A percentile compares a stretch with the other conserved stretches of the same genome.
Conservation (phyloP, 2,888 invertebrate species). For the Drosophila bunnanda region DNA sequence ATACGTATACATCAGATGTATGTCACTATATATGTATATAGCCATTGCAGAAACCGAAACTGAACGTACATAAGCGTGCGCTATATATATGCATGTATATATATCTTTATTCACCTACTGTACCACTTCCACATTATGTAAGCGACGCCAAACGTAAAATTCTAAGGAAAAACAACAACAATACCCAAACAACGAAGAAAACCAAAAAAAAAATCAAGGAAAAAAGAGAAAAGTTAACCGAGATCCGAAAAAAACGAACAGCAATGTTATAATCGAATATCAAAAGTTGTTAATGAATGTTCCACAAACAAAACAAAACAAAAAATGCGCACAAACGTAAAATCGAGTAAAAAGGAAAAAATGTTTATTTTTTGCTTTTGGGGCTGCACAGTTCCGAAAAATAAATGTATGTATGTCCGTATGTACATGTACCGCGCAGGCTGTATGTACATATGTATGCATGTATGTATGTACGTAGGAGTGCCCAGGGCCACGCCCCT, state of each 20-base stretch:
- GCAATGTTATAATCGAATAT: constrained; percentile 73
- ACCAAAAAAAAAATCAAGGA: constrained; percentile 51
- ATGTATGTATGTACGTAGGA: constrained; percentile 4
- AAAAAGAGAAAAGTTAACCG: constrained; percentile 36
- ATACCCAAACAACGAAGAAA: constrained; percentile 38
- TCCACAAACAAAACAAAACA: constrained; percentile 65
- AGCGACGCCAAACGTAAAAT: constrained; percentile 63
- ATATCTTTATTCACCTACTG: constrained; percentile 73
- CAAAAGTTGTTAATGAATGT: constrained; percentile 60
- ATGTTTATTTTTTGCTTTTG: constrained; percentile 32
- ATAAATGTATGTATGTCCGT: constrained; percentile 12
- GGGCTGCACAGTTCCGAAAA: constrained; percentile 19
- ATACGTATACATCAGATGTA: constrained; percentile 34
- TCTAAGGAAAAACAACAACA: constrained; percentile 51
- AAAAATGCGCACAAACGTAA: constrained; percentile 41
- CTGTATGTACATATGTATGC: constrained; percentile 9
- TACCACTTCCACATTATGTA: constrained; percentile 74
- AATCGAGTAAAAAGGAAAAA: constrained; percentile 30
- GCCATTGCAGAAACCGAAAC: constrained; percentile 19
- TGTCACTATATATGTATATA: constrained; percentile 35
- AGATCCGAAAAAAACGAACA: constrained; percentile 67
- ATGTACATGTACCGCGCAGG: constrained; percentile 13
- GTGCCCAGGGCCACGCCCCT: constrained; percentile 27
- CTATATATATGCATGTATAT: constrained; percentile 66
- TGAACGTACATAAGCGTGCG: constrained; percentile 24